Percentiles rank a stretch among this genome's conserved stretches.
phyloP scores from a whole-genome alignment of 2,113 vertebrate genomes.

The Grallaria varia region DNA sequence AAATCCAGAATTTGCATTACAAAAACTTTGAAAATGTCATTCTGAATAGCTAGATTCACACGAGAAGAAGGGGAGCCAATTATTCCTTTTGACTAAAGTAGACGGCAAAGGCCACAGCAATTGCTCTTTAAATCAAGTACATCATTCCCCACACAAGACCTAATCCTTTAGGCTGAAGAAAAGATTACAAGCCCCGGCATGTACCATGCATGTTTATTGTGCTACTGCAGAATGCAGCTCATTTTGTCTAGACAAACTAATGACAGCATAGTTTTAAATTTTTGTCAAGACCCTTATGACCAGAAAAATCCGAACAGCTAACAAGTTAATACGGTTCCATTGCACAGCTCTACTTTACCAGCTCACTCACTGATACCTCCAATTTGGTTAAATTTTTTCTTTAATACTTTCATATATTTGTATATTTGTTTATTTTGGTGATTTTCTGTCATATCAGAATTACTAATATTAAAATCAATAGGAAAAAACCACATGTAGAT shows the following conservation, averaged over 20 bases:
- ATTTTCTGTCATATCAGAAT: background rate
- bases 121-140: constrained; percentile 33
- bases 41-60: background rate
- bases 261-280: background rate
- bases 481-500: background rate
- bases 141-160: background rate
- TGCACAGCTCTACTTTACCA: background rate
- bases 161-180: constrained; percentile 25
- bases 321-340: background rate
- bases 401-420: too few relatives aligned
- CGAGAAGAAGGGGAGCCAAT: background rate
- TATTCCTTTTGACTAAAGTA: constrained; percentile 8
- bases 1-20: background rate
- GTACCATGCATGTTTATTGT: background rate
- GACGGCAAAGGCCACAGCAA: constrained; percentile 10
- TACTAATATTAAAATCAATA: background rate
- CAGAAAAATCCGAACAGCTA: background rate
- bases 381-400: background rate
- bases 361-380: background rate
- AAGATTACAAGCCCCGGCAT: background rate
- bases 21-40: background rate
- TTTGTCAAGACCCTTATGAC: background rate
- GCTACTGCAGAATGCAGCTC: background rate
- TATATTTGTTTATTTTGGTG: background rate
- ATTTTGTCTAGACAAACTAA: background rate